A percentile compares a stretch with the other conserved stretches of the same genome.
Conservation (phyloP, 2,797 vertebrate species). For the Fistularia commersonii region DNA sequence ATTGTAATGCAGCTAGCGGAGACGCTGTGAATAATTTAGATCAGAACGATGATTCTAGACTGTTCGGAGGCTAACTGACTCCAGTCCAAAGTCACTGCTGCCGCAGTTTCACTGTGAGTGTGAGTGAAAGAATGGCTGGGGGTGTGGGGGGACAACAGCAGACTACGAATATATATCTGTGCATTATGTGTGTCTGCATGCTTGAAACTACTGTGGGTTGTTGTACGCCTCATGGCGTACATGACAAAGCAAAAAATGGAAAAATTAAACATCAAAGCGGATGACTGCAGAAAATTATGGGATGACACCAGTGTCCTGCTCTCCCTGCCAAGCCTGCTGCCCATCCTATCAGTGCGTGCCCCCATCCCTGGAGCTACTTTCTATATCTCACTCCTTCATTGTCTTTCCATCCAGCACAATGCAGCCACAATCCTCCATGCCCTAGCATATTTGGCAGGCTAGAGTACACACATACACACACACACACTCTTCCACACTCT, state of each 20-base stretch:
- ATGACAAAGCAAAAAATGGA: too few species aligned
- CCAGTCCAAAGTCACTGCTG: constrained; percentile 30
- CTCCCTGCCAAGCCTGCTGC: constrained; percentile 52
- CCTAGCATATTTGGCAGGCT: constrained; percentile 23
- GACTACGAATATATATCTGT: too few species aligned
- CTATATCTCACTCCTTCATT: constrained; percentile 1
- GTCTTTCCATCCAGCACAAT: constrained; percentile 4
- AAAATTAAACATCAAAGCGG: constrained; percentile 11
- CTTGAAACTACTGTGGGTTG: background rate
- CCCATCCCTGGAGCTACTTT: constrained; percentile 3
- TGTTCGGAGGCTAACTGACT: constrained; percentile 51
- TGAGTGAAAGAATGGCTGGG: background rate
- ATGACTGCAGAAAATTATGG: constrained; percentile 17
- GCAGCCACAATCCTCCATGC: constrained; percentile 32
- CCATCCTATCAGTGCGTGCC: constrained; percentile 6
- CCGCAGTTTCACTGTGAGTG: constrained; percentile 17
- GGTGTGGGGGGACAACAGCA: too few species aligned
- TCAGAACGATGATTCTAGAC: constrained; percentile 56
- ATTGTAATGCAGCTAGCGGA: constrained; percentile 49
- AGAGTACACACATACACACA: constrained; percentile 12
- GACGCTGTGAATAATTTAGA: constrained; percentile 69
- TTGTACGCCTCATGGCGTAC: background rate
- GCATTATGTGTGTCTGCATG: background rate
- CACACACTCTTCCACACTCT: constrained; percentile 1
- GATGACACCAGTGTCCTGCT: constrained; percentile 60